Percentiles rank a stretch among this genome's conserved stretches.
Evolutionary conservation across 2,888 invertebrate species (phyloP).

Genomic region (Acrobasis repandana): DNA sequence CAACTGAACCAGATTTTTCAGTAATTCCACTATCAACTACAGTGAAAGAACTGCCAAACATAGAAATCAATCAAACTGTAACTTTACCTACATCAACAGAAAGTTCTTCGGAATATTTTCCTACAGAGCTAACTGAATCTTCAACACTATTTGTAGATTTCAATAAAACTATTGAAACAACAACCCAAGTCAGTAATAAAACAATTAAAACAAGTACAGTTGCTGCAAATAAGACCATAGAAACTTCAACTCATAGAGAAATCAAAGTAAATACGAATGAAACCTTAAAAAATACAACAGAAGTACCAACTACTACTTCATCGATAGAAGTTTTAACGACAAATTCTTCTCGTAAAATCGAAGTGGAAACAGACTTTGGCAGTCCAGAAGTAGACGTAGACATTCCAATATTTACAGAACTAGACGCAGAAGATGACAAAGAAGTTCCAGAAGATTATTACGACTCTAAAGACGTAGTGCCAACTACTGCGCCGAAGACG

Average conservation of each 20-base stretch:
- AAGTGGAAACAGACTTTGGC: conserved; percentile 34
- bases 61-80: conserved; percentile 57
- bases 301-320: conserved; percentile 21
- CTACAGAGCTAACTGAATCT: conserved; percentile 28
- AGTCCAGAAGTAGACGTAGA: conserved; percentile 49
- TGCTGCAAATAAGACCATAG: neutral
- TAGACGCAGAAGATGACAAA: conserved; percentile 58
- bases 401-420: conserved; percentile 63
- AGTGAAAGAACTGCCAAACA: conserved; percentile 42
- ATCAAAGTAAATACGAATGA: conserved; percentile 9
- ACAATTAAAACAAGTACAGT: conserved; percentile 36
- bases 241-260: conserved; percentile 17
- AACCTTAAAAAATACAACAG: conserved; percentile 23
- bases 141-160: neutral
- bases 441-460: conserved; percentile 76
- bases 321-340: conserved; percentile 33
- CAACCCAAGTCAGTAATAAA: neutral
- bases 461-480: conserved; percentile 68
- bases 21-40: conserved; percentile 69
- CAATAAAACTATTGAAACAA: neutral
- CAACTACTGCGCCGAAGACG: conserved; percentile 68
- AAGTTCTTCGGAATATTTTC: conserved; percentile 25
- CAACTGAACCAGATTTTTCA: conserved; percentile 63
- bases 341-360: conserved; percentile 34
- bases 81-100: conserved; percentile 54